Evolutionary conservation across 2,113 vertebrate species (phyloP), one percentile per base, ranked within the genome.

Genomic region (Strigops habroptila): DNA sequence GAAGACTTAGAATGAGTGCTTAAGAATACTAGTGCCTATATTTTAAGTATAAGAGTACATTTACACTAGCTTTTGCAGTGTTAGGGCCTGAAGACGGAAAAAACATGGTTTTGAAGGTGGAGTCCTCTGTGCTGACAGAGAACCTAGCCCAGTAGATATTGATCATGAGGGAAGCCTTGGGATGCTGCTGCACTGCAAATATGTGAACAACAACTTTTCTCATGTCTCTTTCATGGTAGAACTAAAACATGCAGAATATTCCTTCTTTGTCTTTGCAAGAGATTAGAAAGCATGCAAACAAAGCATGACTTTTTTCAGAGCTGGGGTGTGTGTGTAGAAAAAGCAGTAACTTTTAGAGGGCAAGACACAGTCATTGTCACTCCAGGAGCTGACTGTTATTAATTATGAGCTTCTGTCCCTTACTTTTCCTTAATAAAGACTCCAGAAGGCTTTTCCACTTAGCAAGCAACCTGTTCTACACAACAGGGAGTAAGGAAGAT

Each of bases 361-460:
- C 67, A 64, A 90, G 53, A 49, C 43, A 57, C 63, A 88, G 76
- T 77, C 68, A 25, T 18, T 93, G 83, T 55, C 93, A 74, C 80
- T 93, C 63, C 68, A 88, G 89, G 91, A 80, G 49, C 3, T 83
- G 82, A 74, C 71, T 79, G 48, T 76, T 96, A 95, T 77, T 93
- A 93, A 95, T 93, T 83, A 80, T 74, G 63, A 93, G 59, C 51
- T 94, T 94, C 90, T 96, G 75, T 60, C 59, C 39, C 76, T 86
- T 78, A 33, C 79, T 91, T 83, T 92, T 79, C 17, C 30, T 48
- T 80, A 84, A 87, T 91, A 90, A 88, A 91, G 67, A 57, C 44
- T 94, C 92, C 71, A 97, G 94, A 77, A 94, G 92, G 92, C 55
- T 91, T 91, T 82, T 70, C 22, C 68, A 85, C 82, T 91, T 82